These are phyloP conservation scores for Xenopus laevis DNA, from an alignment of 2,113 vertebrate genomes.

Conservation along the genomic window DNA sequence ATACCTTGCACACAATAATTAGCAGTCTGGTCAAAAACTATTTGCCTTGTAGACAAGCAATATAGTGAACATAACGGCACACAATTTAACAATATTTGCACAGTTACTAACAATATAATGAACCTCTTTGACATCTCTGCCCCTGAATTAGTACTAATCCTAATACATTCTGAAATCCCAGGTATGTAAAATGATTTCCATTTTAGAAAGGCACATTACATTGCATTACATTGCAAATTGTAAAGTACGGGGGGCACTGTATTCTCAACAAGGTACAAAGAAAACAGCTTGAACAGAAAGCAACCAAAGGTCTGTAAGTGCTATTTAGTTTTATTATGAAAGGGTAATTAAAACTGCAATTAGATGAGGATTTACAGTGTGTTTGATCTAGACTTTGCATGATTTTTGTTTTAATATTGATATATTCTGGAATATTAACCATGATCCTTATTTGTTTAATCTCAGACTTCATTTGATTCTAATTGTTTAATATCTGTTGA, in stretches of 20 bases:
- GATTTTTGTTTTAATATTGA: conserved; percentile 1
- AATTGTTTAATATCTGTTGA: background rate
- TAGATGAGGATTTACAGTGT: background rate
- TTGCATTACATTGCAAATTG: background rate
- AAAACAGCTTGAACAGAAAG: background rate
- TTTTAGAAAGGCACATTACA: too few relatives aligned
- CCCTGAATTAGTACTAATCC: too few relatives aligned
- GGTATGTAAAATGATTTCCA: too few relatives aligned
- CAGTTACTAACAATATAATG: too few relatives aligned
- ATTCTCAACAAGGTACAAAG: background rate
- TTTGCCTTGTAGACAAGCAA: too few relatives aligned
- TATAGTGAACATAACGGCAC: too few relatives aligned
- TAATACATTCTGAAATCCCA: too few relatives aligned
- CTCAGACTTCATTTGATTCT: background rate
- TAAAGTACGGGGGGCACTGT: background rate
- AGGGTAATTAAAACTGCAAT: conserved; percentile 4
- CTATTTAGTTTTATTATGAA: conserved; percentile 2
- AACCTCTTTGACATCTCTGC: too few relatives aligned
- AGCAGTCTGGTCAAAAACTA: too few relatives aligned
- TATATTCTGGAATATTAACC: background rate
- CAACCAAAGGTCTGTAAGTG: background rate
- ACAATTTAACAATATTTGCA: too few relatives aligned
- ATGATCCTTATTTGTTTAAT: background rate
- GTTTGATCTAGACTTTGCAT: conserved; percentile 3
- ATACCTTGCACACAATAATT: too few relatives aligned